A percentile compares a stretch with the other conserved stretches of the same genome.
Conservation (phyloP, 2,113 vertebrate genomes). For the Bothrops jararaca region DNA sequence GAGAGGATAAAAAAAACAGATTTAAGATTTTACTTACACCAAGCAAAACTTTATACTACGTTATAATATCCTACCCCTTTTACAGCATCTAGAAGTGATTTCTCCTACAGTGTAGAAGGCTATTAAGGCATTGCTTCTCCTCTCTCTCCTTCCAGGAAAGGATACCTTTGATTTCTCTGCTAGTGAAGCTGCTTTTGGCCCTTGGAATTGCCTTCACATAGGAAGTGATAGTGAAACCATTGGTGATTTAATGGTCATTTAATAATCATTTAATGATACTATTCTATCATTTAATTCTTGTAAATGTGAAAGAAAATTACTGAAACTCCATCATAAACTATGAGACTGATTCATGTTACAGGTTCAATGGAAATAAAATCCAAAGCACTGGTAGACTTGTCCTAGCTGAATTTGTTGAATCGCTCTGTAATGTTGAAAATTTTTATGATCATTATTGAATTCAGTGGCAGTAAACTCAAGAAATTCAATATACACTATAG, state of each 20-base stretch:
- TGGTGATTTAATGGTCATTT: not conserved
- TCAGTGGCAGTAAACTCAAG: not conserved
- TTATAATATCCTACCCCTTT: not conserved
- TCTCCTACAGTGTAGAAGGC: not conserved
- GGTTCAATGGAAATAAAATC: not conserved
- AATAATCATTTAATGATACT: not conserved
- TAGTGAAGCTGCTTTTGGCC: not conserved
- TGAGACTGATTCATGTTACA: not conserved
- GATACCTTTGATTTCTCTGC: not conserved
- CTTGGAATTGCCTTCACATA: not conserved
- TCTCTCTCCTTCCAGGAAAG: not conserved
- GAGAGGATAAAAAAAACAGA: not conserved
- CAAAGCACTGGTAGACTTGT: not conserved
- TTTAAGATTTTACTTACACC: not conserved
- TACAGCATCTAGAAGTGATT: not conserved
- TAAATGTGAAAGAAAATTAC: not conserved
- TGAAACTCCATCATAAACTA: not conserved
- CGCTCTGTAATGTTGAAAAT: not conserved
- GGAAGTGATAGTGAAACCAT: not conserved
- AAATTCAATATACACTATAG: not conserved
- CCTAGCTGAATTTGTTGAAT: not conserved
- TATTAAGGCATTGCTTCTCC: not conserved
- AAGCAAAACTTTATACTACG: not conserved
- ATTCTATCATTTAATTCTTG: not conserved
- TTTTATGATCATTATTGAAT: not conserved